These are phyloP conservation scores for Otis tarda DNA, from an alignment of 2,113 vertebrate genomes.

Conservation along the genomic window DNA sequence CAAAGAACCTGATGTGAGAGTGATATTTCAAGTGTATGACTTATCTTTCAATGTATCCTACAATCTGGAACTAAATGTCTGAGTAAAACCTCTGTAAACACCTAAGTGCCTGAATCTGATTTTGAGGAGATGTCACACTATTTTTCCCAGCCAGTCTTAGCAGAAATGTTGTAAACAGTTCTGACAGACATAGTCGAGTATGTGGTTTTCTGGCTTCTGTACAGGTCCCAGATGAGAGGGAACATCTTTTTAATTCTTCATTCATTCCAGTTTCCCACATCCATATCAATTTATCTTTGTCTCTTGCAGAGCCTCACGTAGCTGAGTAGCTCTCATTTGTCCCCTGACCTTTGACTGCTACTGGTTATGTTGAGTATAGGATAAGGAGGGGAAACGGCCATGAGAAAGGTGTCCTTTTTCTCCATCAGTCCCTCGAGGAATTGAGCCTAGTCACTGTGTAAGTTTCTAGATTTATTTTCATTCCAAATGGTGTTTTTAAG, in stretches of 20 bases:
- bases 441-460: neutral
- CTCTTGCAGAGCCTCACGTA: conserved; percentile 45
- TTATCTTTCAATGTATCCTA: neutral
- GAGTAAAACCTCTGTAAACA: neutral
- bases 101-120: neutral
- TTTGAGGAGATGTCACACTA: neutral
- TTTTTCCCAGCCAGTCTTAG: neutral
- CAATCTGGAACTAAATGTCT: neutral
- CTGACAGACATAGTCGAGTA: neutral
- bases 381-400: neutral
- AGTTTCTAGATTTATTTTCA: neutral
- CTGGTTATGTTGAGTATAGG: neutral
- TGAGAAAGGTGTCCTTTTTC: neutral
- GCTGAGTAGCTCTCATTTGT: conserved; percentile 57
- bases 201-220: neutral
- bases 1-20: neutral
- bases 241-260: conserved; percentile 24
- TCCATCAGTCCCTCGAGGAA: neutral
- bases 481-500: neutral
- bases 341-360: conserved; percentile 53
- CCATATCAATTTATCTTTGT: conserved; percentile 41
- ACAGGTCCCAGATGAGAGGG: neutral
- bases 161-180: neutral
- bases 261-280: conserved; percentile 26
- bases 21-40: neutral